These are phyloP conservation scores for Plemyria rubiginata DNA, from an alignment of 2,888 invertebrate species.

Conservation along the genomic window DNA sequence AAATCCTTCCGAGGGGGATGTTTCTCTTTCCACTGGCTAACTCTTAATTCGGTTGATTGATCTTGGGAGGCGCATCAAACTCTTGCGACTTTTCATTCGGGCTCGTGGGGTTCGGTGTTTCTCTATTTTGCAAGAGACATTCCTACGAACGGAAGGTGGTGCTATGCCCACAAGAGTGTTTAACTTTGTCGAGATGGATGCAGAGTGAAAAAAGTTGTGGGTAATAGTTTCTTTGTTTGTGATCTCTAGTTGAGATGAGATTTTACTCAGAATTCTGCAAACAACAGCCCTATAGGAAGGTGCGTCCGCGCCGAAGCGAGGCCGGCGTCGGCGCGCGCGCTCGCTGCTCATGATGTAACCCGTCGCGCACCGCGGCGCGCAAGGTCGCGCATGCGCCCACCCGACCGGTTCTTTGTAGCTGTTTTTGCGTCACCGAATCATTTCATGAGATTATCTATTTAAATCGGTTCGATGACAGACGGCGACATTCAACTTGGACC, in stretches of 20 bases:
- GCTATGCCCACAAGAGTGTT: too few species aligned
- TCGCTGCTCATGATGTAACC: slow-evolving; percentile 55
- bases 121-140: too few species aligned
- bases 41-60: too few species aligned
- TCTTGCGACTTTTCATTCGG: too few species aligned
- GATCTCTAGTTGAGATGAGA: background rate
- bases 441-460: slow-evolving; percentile 27
- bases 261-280: background rate
- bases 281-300: slow-evolving; percentile 18
- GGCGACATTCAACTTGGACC: slow-evolving; percentile 15
- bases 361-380: slow-evolving; percentile 49
- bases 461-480: slow-evolving; percentile 16
- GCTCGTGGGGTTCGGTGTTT: too few species aligned
- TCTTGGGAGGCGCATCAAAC: too few species aligned
- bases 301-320: slow-evolving; percentile 41
- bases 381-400: slow-evolving; percentile 55
- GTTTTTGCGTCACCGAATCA: slow-evolving; percentile 33
- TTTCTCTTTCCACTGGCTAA: too few species aligned
- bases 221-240: too few species aligned
- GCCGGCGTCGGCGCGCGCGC: slow-evolving; percentile 45
- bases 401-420: slow-evolving; percentile 37
- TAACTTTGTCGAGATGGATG: too few species aligned
- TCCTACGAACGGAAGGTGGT: too few species aligned
- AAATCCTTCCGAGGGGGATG: too few species aligned
- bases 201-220: too few species aligned